phyloP scores from a whole-genome alignment of 1,140 invertebrate genomes.

The Ips nitidus region DNA sequence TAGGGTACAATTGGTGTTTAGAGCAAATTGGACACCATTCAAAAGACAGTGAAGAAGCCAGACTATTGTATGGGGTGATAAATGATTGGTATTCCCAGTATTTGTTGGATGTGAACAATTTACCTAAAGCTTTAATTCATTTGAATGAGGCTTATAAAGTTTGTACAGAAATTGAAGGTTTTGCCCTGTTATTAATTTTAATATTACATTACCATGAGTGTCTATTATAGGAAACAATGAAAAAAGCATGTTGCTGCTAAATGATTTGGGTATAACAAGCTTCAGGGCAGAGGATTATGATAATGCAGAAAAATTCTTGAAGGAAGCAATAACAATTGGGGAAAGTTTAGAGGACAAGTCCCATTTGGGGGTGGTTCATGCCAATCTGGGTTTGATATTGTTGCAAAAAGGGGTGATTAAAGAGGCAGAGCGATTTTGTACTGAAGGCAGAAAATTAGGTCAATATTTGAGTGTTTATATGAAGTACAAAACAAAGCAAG shows the following conservation, averaged over 20 bases:
- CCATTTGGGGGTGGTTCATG: constrained; percentile 72
- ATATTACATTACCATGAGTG: no score
- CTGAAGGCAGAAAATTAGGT: constrained; percentile 69
- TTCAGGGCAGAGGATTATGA: constrained; percentile 66
- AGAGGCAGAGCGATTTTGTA: constrained; percentile 72
- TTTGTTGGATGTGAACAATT: constrained; percentile 65
- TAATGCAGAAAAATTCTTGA: constrained; percentile 70
- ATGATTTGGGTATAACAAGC: constrained; percentile 80
- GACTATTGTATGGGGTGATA: constrained; percentile 69
- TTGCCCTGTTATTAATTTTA: background rate
- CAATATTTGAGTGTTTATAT: background rate
- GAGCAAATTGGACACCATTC: constrained; percentile 64
- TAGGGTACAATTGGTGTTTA: constrained; percentile 77
- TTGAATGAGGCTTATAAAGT: constrained; percentile 71
- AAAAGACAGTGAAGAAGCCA: constrained; percentile 55
- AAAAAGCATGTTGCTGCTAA: constrained; percentile 77
- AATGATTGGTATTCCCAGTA: constrained; percentile 83
- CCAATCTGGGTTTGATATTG: constrained; percentile 82
- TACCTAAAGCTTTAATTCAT: constrained; percentile 64
- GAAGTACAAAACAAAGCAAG: no score
- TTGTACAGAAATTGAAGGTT: constrained; percentile 66
- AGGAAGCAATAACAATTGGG: constrained; percentile 70
- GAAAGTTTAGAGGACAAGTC: constrained; percentile 63
- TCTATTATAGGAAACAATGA: constrained; percentile 55
- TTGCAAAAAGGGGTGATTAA: constrained; percentile 68